Conservation (phyloP, 1,140 invertebrate species). For the Vollenhovia emeryi region DNA sequence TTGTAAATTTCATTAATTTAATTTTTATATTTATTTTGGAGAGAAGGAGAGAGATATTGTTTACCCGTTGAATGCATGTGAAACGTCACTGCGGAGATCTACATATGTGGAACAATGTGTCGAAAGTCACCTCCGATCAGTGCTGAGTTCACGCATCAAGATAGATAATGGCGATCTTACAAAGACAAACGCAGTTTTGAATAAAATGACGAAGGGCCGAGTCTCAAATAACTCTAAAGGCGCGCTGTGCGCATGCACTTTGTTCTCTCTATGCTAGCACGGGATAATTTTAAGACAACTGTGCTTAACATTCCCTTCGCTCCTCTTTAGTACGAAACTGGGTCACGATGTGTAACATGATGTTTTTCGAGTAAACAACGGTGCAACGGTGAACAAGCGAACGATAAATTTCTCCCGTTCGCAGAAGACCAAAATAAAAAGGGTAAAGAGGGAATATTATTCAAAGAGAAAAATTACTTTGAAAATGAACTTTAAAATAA, state of each 20-base stretch:
- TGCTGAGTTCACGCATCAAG: constrained; percentile 2
- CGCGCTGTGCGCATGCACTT: background rate
- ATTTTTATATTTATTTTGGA: constrained; percentile 11
- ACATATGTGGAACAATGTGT: constrained; percentile 10
- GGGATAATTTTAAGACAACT: constrained; percentile 52
- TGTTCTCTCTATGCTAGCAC: constrained; percentile 14
- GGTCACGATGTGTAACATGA: constrained; percentile 33
- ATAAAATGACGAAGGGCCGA: constrained; percentile 28
- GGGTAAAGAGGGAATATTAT: background rate
- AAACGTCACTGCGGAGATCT: background rate
- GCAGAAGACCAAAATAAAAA: constrained; percentile 28
- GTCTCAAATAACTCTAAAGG: constrained; percentile 31
- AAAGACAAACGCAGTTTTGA: constrained; percentile 11
- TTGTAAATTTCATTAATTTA: constrained; percentile 40
- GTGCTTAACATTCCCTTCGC: constrained; percentile 41
- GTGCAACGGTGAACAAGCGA: constrained; percentile 40
- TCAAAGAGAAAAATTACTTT: constrained; percentile 18
- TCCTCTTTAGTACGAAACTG: constrained; percentile 12
- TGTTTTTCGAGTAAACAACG: constrained; percentile 50
- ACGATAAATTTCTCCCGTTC: constrained; percentile 32
- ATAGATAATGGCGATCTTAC: constrained; percentile 9
- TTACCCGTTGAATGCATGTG: background rate
- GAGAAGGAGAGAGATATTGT: background rate
- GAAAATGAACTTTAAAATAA: background rate
- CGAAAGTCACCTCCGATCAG: constrained; percentile 26